Percentiles rank a stretch among this genome's conserved stretches.
phyloP scores from a whole-genome alignment of 1,140 invertebrate species.

The Chlorops oryzae region DNA sequence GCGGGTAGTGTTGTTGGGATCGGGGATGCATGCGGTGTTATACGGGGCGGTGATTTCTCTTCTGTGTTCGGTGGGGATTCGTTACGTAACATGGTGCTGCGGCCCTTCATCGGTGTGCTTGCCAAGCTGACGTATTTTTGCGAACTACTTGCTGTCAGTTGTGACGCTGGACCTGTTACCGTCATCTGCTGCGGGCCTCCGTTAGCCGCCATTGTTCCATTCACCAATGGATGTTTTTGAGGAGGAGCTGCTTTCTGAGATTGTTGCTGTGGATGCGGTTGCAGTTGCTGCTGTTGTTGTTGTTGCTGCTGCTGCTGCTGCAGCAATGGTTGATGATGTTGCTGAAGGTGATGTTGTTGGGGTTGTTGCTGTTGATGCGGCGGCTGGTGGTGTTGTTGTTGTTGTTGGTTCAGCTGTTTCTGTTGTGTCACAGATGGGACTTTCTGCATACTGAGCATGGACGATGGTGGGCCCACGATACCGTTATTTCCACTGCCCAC shows the following conservation, averaged over 20 bases:
- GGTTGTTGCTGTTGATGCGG: conserved; percentile 18
- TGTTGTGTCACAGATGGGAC: conserved; percentile 33
- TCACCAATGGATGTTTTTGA: conserved; percentile 22
- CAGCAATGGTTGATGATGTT: too few relatives aligned
- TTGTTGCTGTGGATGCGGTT: too few relatives aligned
- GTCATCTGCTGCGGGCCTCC: conserved; percentile 3
- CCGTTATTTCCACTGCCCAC: conserved; percentile 32
- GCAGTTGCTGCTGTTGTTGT: background rate
- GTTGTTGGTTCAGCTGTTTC: conserved; percentile 27
- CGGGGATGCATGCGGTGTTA: conserved; percentile 42
- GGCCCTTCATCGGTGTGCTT: conserved; percentile 37
- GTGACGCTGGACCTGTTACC: background rate
- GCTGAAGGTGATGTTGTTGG: conserved; percentile 23
- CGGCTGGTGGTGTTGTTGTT: too few relatives aligned
- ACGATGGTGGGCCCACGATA: conserved; percentile 26
- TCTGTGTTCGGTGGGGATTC: conserved; percentile 38
- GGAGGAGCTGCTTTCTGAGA: background rate
- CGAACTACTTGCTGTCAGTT: conserved; percentile 32
- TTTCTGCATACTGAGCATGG: conserved; percentile 40
- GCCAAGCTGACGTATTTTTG: conserved; percentile 29
- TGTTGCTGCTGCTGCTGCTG: background rate
- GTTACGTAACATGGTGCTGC: conserved; percentile 32
- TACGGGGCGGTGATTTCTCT: conserved; percentile 42
- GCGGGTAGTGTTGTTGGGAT: conserved; percentile 47
- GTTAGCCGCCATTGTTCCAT: conserved; percentile 26